Evolutionary conservation across 2,113 vertebrate species (phyloP), one percentile per base, ranked within the genome.

Genomic region (Porphyrio hochstetteri): DNA sequence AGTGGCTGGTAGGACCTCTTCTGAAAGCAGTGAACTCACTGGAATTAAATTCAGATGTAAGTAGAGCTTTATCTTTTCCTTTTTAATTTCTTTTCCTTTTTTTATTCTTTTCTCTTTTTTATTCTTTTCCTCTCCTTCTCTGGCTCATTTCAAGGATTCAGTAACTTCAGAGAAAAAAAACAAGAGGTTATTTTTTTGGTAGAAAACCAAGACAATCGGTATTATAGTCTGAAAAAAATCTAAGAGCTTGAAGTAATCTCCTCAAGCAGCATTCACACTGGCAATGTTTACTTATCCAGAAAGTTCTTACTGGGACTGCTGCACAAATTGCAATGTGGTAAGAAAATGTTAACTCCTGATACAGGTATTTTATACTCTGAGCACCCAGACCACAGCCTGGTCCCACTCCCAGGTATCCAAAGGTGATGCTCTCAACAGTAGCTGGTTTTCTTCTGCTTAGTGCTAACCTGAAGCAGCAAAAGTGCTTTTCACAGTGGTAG

Each of bases 11-110:
- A 38, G 44, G 55, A 52, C 27, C 55, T 68, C 20, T 52, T 61
- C 46, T 57, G 78, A 82, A 79, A 52, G 46, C 55, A 77, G 3
- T 11, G 14, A 10, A 23, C 25, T 31, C 36, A 50, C 61, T 75
- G 44, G 40, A 82, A 33, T 44, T 23, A 59, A 70, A 59, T 69
- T 60, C 57, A 53, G 55, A n/a, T 69, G 9, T 46, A 77, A 76
- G 7, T 27, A 80, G 12, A 71, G 31, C 4, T 55, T n/a, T 38
- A 17, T 27, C 12, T n/a, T 46, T 10, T 8, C 1, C 1, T 1
- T 3, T 29, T 40, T 20, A 16, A 42, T 5, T 23, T 50, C 5
- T n/a, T 46, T 14, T 8, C 1, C 2, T 1, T 3, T 29, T n/a
- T 17, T 8, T 7, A 10, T 55, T n/a, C 15, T 11, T 65, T 16